Evolutionary conservation across 2,797 vertebrate genomes (phyloP), one percentile per base, ranked within the genome.

Genomic region (Holocentrus rufus): DNA sequence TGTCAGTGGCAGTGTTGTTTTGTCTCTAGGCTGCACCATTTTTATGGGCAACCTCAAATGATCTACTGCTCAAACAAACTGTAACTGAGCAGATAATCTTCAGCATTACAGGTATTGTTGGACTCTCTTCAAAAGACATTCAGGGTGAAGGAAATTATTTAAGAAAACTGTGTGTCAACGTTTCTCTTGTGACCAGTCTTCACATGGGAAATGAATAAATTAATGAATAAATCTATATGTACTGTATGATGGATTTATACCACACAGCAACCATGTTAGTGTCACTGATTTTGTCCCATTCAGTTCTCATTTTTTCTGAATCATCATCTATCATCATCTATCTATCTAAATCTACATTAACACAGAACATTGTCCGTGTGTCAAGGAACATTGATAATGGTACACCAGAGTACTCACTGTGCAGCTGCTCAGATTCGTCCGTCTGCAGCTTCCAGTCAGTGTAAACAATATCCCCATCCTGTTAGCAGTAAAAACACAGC

Each of bases 401-500:
- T 17, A 55, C 34, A 23, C 1, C 47, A 47, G n/a, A 58, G 3
- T 15, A 95, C 96, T 93, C 92, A 98, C 96, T 88, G 66, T 89
- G 79, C 20, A 93, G 58, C 77, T 87, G 93, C 81, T 93, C 95
- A 0, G 91, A 91, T 20, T 95, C 91, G 18, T 96, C 94, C 57
- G 83, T 95, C 86, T 93, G 94, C 88, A 95, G 77, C 91, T 93
- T 96, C 97, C 97, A 99, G 85, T 96, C 92, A 22, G 92, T 93
- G 87, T 94, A 97, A 85, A 97, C 36, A 55, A 99, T 75, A 87
- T 96, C 96, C n/a, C 97, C 97, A 67, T 96, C 94, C 98, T 99
- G 83, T 53, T 9, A 34, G n/a, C 1, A 62, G 42, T 49, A 44
- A 81, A 62, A 61, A 39, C 36, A 39, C 2, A 10, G 5, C 5